These are phyloP conservation scores for Catostomus latipinnis DNA, from an alignment of 2,797 vertebrate genomes.

Conservation along the genomic window DNA sequence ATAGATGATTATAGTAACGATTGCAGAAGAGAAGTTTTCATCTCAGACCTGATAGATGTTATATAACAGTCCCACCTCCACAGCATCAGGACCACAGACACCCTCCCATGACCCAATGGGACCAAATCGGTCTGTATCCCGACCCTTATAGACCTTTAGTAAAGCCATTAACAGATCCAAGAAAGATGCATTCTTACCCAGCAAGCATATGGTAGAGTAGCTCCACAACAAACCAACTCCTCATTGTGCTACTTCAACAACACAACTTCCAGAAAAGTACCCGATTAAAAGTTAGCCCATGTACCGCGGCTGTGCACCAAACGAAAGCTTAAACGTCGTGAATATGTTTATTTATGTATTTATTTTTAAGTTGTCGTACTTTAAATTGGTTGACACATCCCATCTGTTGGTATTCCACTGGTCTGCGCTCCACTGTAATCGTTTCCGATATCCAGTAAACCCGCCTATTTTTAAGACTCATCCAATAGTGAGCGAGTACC, in stretches of 20 bases:
- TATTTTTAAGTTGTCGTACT: conserved; percentile 19
- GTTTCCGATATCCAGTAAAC: conserved; percentile 22
- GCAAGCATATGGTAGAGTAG: neutral
- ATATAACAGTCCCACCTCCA: conserved; percentile 21
- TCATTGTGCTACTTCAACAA: neutral
- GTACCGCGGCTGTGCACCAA: too few relatives aligned
- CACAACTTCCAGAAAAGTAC: neutral
- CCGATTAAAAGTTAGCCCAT: neutral
- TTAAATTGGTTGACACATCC: neutral
- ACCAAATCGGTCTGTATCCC: neutral
- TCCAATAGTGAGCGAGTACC: conserved; percentile 8
- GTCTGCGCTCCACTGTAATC: neutral
- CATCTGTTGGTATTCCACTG: conserved; percentile 5
- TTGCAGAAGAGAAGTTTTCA: neutral
- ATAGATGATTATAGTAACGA: too few relatives aligned
- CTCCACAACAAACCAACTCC: neutral
- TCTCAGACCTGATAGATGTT: conserved; percentile 12
- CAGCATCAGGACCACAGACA: conserved; percentile 42
- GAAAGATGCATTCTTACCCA: neutral
- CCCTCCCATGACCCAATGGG: conserved; percentile 3
- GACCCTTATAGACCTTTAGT: neutral
- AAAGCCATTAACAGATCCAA: neutral
- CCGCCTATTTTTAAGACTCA: neutral
- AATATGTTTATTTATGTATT: neutral
- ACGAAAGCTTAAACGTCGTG: neutral